These are phyloP conservation scores for Todiramphus chloris DNA, from an alignment of 2,113 vertebrate species.

Conservation along the genomic window DNA sequence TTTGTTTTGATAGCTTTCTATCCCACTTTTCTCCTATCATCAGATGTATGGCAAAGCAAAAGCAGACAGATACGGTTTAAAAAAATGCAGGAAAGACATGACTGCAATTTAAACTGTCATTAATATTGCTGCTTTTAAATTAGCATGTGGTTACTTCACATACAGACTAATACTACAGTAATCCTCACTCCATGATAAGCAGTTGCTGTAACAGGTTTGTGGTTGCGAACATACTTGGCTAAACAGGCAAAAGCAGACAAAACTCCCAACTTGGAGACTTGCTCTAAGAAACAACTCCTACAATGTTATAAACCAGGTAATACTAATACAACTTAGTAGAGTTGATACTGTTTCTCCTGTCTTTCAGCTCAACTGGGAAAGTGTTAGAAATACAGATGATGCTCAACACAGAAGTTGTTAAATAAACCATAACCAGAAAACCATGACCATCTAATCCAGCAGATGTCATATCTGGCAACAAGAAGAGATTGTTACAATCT, in stretches of 20 bases:
- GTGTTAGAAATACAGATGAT: background rate
- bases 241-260: background rate
- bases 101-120: background rate
- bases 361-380: background rate
- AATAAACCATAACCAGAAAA: background rate
- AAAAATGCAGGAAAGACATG: background rate
- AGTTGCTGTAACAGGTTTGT: background rate
- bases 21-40: background rate
- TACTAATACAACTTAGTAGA: background rate
- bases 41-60: accelerated
- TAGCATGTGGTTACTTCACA: background rate
- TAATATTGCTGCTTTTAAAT: background rate
- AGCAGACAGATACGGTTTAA: background rate
- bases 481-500: background rate
- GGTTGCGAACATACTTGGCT: background rate
- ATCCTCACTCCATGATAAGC: background rate
- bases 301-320: background rate
- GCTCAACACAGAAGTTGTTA: background rate
- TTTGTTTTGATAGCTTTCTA: background rate
- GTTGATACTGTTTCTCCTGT: background rate
- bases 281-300: background rate
- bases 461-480: background rate
- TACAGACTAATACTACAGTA: background rate
- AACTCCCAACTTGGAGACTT: background rate
- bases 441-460: background rate